These are phyloP conservation scores for Spilosoma lubricipeda DNA, from an alignment of 2,888 invertebrate species.

Conservation along the genomic window DNA sequence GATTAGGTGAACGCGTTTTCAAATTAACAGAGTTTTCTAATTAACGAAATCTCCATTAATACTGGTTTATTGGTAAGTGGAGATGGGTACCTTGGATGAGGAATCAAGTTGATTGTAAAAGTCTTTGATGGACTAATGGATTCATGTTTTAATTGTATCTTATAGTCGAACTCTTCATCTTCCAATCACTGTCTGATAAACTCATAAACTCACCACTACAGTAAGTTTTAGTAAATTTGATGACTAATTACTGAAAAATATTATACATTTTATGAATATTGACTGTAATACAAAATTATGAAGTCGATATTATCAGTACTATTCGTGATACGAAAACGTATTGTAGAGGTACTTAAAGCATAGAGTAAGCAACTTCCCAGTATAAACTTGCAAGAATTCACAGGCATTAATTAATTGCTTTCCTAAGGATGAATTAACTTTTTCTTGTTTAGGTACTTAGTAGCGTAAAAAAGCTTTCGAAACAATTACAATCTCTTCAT, in stretches of 20 bases:
- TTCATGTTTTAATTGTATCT: not conserved
- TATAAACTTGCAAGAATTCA: no score
- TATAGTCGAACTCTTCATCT: not conserved
- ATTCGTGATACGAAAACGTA: not conserved
- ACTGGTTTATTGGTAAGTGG: not conserved
- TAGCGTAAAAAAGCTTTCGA: no score
- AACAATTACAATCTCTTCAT: not conserved
- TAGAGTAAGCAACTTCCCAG: not conserved
- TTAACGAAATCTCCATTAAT: constrained; percentile 18
- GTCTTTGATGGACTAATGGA: not conserved
- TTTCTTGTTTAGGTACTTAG: no score
- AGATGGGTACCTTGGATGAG: not conserved
- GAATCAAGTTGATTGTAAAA: not conserved
- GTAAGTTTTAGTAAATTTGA: no score
- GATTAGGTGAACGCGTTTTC: constrained; percentile 20
- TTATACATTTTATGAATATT: no score
- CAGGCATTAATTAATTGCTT: not conserved
- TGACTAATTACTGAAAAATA: no score
- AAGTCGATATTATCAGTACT: no score
- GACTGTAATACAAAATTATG: no score
- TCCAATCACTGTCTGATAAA: no score
- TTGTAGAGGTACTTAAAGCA: not conserved
- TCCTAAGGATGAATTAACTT: no score
- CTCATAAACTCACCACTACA: no score
- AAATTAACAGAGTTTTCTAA: constrained; percentile 24